Conservation (phyloP, 2,113 vertebrate genomes). For the Clarias gariepinus region DNA sequence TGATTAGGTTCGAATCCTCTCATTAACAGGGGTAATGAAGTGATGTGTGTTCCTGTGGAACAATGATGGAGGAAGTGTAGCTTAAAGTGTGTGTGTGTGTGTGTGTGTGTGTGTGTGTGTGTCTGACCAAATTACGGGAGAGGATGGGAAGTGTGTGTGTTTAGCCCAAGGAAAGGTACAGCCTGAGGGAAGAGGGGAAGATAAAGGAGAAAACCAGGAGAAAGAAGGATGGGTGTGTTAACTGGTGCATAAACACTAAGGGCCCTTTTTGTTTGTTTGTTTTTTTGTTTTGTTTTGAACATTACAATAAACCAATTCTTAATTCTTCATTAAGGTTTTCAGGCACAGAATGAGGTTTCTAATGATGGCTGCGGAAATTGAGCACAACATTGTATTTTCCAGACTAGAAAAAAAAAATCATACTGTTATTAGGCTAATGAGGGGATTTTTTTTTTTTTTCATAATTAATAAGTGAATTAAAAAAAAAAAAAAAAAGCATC, state of each 20-base stretch:
- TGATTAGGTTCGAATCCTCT: not conserved
- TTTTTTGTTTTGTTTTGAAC: not conserved
- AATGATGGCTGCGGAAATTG: not conserved
- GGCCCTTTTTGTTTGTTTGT: not conserved
- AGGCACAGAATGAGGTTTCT: not conserved
- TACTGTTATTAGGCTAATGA: not conserved
- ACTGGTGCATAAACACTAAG: not conserved
- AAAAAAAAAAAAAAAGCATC: too few species aligned
- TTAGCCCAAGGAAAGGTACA: not conserved
- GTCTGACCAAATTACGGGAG: not conserved
- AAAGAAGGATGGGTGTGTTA: not conserved
- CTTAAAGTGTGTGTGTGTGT: not conserved
- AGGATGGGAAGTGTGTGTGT: too few species aligned
- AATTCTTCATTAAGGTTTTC: constrained; percentile 1
- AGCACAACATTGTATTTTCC: not conserved
- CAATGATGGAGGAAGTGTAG: not conserved
- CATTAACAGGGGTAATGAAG: constrained; percentile 33
- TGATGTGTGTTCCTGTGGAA: not conserved
- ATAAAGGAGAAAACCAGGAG: not conserved
- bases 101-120: not conserved
- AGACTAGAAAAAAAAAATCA: not conserved
- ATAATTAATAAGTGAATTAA: not conserved
- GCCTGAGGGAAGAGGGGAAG: not conserved
- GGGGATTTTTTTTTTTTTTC: not conserved
- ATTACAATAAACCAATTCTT: not conserved